Evolutionary conservation across 2,888 invertebrate species (phyloP).

Genomic region (Phorcus lineatus): DNA sequence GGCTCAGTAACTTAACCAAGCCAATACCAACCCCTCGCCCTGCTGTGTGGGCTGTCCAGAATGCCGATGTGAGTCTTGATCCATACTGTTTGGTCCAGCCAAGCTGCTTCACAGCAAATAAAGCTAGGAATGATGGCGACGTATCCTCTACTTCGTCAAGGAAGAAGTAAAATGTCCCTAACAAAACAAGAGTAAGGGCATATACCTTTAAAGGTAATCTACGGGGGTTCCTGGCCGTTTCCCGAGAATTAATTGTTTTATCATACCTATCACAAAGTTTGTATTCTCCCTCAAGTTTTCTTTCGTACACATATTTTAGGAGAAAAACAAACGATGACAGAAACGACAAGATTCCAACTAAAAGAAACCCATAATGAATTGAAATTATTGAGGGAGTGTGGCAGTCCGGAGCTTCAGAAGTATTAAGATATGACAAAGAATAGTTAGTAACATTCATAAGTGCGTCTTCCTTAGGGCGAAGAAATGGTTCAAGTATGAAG

Average conservation of each 20-base stretch:
- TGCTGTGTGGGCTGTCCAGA: conserved; percentile 29
- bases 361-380: background rate
- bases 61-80: conserved; percentile 25
- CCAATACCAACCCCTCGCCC: conserved; percentile 37
- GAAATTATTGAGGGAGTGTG: background rate
- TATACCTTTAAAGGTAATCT: background rate
- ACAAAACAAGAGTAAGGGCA: background rate
- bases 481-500: conserved; percentile 45
- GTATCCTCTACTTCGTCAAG: conserved; percentile 31
- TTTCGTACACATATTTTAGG: background rate
- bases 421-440: too few relatives aligned
- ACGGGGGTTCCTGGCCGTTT: background rate
- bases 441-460: too few relatives aligned
- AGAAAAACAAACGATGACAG: background rate
- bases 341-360: background rate
- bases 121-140: conserved; percentile 25
- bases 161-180: conserved; percentile 11
- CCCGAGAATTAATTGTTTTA: background rate
- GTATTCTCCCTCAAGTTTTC: background rate
- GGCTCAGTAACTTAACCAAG: conserved; percentile 29
- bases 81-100: conserved; percentile 30
- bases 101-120: conserved; percentile 35
- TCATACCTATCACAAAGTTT: background rate
- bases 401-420: too few relatives aligned
- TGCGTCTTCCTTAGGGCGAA: background rate